Evolutionary conservation across 2,113 vertebrate genomes (phyloP).

Genomic region (Gambusia holbrooki): DNA sequence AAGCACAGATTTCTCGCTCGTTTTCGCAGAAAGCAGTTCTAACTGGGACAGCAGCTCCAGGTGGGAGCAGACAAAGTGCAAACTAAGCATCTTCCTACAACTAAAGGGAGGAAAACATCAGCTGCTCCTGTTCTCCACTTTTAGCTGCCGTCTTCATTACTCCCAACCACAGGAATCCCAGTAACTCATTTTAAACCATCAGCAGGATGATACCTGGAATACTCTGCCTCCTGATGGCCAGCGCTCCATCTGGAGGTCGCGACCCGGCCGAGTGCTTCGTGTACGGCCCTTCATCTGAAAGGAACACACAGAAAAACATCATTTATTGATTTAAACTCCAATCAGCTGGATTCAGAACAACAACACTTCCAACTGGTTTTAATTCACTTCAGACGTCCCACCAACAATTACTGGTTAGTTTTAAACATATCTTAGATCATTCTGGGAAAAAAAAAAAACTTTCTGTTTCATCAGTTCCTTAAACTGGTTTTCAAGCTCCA

Average conservation of each 20-base stretch:
- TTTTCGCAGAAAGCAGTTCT: too few species aligned
- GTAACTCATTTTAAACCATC: not conserved
- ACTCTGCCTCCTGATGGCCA: constrained; percentile 98
- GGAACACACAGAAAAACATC: constrained; percentile 52
- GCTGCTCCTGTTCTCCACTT: constrained; percentile 19
- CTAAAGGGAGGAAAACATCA: not conserved
- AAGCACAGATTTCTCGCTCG: too few species aligned
- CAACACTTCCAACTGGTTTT: not conserved
- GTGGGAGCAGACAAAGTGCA: constrained; percentile 35
- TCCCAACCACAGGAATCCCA: constrained; percentile 9
- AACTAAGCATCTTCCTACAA: constrained; percentile 34
- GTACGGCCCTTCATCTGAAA: constrained; percentile 98
- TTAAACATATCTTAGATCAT: not conserved
- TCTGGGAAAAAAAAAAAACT: too few species aligned
- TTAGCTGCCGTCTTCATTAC: not conserved
- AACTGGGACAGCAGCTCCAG: constrained; percentile 51
- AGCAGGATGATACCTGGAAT: constrained; percentile 87
- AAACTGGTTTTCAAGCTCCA: too few species aligned
- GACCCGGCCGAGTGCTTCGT: constrained; percentile 93
- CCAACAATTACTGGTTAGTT: not conserved
- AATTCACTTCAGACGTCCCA: not conserved
- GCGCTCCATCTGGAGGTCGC: constrained; percentile 91
- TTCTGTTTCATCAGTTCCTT: too few species aligned
- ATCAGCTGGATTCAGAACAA: too few species aligned
- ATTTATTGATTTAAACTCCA: too few species aligned